A percentile compares a stretch with the other conserved stretches of the same genome.
These are phyloP conservation scores for Drosophila lacertosa DNA, from an alignment of 1,140 invertebrate species.

Conservation along the genomic window DNA sequence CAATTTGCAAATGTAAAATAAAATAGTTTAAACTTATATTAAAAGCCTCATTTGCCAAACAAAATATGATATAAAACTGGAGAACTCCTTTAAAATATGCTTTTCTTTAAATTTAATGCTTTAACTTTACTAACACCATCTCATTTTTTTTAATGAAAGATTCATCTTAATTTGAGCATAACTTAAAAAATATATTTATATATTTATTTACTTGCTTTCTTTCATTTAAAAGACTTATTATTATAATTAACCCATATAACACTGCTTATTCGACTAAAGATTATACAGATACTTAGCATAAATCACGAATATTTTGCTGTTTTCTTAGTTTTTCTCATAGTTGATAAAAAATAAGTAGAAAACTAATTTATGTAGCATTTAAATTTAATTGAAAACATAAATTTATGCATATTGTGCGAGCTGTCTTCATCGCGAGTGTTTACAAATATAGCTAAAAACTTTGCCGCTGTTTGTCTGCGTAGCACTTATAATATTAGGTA, in stretches of 20 bases:
- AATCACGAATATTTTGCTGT: conserved; percentile 1
- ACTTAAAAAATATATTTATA: not conserved
- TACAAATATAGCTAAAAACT: not conserved
- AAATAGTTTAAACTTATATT: no score
- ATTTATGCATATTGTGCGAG: conserved; percentile 4
- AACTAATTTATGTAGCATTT: conserved; percentile 14
- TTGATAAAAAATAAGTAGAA: not conserved
- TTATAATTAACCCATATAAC: no score
- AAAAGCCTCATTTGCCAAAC: no score
- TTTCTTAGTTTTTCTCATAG: not conserved
- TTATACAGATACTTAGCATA: not conserved
- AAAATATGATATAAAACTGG: no score
- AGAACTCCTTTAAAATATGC: no score
- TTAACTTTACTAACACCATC: not conserved
- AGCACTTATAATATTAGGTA: not conserved
- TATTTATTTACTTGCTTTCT: no score
- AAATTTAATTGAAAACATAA: conserved; percentile 21
- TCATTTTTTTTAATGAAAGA: not conserved
- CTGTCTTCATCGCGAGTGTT: not conserved
- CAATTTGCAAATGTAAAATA: no score
- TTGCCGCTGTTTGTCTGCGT: no score
- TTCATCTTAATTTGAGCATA: not conserved
- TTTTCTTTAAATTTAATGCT: no score
- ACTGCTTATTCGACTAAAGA: not conserved
- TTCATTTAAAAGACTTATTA: no score